These are phyloP conservation scores for Clarias macrocephalus DNA, from an alignment of 2,113 vertebrate genomes.

Conservation along the genomic window DNA sequence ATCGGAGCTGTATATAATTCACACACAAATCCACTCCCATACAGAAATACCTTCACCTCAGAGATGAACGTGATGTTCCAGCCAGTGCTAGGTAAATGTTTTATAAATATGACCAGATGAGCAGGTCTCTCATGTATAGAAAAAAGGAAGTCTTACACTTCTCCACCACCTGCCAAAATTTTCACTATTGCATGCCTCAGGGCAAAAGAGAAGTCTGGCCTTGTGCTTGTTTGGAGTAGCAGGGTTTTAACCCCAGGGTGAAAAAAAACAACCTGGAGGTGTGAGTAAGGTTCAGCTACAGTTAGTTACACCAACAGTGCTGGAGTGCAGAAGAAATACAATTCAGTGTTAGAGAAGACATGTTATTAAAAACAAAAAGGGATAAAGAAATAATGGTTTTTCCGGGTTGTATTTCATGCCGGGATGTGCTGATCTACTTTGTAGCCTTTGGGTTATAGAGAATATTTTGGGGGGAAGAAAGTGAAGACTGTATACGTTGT, in stretches of 20 bases:
- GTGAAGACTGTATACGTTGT: neutral
- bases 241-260: neutral
- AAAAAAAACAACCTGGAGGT: constrained; percentile 2
- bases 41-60: constrained; percentile 1
- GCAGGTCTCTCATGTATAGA: neutral
- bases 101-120: constrained; percentile 12
- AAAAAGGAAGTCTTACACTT: neutral
- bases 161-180: neutral
- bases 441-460: neutral
- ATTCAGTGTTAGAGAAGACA: neutral
- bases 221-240: constrained; percentile 24
- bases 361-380: neutral
- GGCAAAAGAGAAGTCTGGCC: neutral
- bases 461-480: neutral
- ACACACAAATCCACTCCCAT: neutral
- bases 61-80: constrained; percentile 7
- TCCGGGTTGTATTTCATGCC: neutral
- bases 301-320: neutral
- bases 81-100: constrained; percentile 19
- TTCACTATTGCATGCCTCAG: constrained; percentile 18
- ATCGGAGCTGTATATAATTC: neutral
- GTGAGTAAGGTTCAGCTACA: neutral
- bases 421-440: neutral
- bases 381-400: neutral
- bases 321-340: neutral